Evolutionary conservation across 2,888 invertebrate genomes (phyloP).

Genomic region (Sesamia inferens): DNA sequence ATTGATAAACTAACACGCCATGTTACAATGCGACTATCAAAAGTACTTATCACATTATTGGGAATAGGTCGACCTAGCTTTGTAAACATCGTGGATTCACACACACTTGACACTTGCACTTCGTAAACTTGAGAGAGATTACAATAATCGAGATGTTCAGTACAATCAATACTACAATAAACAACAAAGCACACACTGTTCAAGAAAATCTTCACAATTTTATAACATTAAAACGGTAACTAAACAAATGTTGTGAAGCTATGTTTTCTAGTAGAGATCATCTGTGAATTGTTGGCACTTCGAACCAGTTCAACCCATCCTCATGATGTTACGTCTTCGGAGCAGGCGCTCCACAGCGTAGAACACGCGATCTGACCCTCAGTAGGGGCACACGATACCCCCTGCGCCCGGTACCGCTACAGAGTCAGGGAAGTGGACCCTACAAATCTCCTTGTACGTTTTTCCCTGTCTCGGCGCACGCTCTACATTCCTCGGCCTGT

Average conservation of each 20-base stretch:
- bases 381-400: conserved; percentile 91
- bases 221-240: conserved; percentile 10
- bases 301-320: conserved; percentile 83
- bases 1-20: conserved; percentile 66
- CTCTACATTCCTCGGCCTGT: conserved; percentile 68
- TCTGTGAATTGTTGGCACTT: conserved; percentile 38
- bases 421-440: conserved; percentile 91
- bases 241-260: conserved; percentile 24
- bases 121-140: conserved; percentile 44
- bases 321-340: conserved; percentile 87
- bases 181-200: conserved; percentile 33
- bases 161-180: conserved; percentile 33
- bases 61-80: conserved; percentile 46
- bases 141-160: conserved; percentile 33
- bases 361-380: conserved; percentile 89
- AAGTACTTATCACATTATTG: conserved; percentile 60
- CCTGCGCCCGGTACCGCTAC: conserved; percentile 87
- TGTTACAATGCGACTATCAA: conserved; percentile 53
- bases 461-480: conserved; percentile 82
- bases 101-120: conserved; percentile 58
- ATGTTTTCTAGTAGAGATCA: conserved; percentile 52
- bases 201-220: conserved; percentile 23
- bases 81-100: conserved; percentile 30
- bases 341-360: conserved; percentile 88
- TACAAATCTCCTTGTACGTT: conserved; percentile 93